phyloP scores from a whole-genome alignment of 2,797 vertebrate species.

The Mus minutoides region DNA sequence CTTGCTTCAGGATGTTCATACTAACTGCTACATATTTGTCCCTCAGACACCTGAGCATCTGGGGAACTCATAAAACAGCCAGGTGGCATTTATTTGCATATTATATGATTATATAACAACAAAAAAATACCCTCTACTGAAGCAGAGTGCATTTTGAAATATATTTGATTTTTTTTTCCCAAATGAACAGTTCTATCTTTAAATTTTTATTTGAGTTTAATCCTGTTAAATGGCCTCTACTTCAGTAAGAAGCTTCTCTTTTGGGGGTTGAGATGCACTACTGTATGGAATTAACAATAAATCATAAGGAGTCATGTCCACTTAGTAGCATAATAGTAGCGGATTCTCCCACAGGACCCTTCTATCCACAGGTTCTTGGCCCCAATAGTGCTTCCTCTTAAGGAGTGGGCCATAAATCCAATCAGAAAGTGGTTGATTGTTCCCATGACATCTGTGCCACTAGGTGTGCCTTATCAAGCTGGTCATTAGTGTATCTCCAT shows the following conservation, averaged over 20 bases:
- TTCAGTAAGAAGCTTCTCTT: not conserved
- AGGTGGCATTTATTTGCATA: constrained; percentile 47
- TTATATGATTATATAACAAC: constrained; percentile 16
- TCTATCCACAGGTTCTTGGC: no score
- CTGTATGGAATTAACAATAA: not conserved
- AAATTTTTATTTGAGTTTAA: not conserved
- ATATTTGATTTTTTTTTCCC: not conserved
- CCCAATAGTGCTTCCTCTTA: not conserved
- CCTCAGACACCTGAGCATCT: constrained; percentile 15
- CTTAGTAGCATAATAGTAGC: not conserved
- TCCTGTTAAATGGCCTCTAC: not conserved
- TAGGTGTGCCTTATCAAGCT: not conserved
- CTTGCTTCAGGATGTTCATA: not conserved
- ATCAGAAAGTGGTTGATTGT: not conserved
- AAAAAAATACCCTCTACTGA: constrained; percentile 13
- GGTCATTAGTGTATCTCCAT: not conserved
- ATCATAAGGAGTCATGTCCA: no score
- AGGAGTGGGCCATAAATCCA: not conserved
- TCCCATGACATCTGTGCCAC: not conserved
- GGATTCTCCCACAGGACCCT: not conserved
- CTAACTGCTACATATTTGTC: not conserved
- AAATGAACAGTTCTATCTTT: not conserved
- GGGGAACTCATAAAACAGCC: constrained; percentile 32
- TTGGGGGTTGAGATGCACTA: no score
- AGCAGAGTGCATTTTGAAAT: not conserved